Evolutionary conservation across 2,113 vertebrate genomes (phyloP), one percentile per base, ranked within the genome.

Genomic region (Ardeotis arabs): DNA sequence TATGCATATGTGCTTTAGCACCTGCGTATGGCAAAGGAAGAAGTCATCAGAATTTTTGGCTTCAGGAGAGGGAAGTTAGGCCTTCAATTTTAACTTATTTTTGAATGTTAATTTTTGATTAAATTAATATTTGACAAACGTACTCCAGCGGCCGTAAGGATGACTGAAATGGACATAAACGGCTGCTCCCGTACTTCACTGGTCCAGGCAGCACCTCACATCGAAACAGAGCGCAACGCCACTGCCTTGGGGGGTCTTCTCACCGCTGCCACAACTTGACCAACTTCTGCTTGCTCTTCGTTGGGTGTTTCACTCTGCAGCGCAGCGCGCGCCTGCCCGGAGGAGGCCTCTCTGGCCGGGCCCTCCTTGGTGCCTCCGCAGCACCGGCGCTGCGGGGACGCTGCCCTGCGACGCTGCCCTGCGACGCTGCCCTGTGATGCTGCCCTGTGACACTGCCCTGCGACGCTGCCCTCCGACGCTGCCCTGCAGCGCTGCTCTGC

Each of bases 121-220:
- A 28, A 31, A 35, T 47, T 11, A 21, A 24, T 4, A 0, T 59
- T 33, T 55, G 59, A 13, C 33, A 31, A 35, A 23, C 3, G 2
- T 2, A 6, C 14, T 20, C 31, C 23, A 24, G 2, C 1, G 3
- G 63, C 68, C 0, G 0, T 12, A 24, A 10, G 5, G 10, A 1
- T 1, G 1, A 3, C 72, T 24, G 69, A 47, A 8, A 3, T 2
- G 33, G 60, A 66, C 74, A 76, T 5, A 5, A 13, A 5, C 37
- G 35, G n/a, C 18, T 29, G 13, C 31, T 7, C 10, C 2, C 11
- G 7, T 3, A 6, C n/a, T 6, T 29, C 24, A 7, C 52, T 24
- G 24, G 11, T 44, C 37, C 28, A 14, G 10, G n/a, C 22, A 49
- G 49, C 29, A 1, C 23, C 22, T 50, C 7, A 0, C 18, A 1